Evolutionary conservation across 2,113 vertebrate genomes (phyloP).

Genomic region (Regulus satrapa): DNA sequence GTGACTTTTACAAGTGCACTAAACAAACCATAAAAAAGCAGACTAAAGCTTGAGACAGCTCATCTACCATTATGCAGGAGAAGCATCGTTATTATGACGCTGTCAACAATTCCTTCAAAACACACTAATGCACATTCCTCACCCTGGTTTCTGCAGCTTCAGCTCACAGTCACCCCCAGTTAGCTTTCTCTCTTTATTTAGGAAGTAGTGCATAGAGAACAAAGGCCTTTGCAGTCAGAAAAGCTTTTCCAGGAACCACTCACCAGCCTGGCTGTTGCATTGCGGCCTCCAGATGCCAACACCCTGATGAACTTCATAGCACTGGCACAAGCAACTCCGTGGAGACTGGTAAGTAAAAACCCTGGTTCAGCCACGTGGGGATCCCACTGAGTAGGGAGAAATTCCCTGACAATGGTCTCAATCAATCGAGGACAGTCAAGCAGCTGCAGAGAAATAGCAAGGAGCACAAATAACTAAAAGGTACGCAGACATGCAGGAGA

Average conservation of each 20-base stretch:
- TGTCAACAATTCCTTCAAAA: not conserved
- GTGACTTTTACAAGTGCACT: not conserved
- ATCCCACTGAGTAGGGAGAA: constrained; percentile 86
- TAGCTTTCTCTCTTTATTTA: not conserved
- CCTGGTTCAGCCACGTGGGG: constrained; percentile 36
- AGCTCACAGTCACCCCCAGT: not conserved
- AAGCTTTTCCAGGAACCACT: constrained; percentile 20
- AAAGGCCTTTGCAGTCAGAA: not conserved
- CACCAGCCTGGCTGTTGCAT: constrained; percentile 88
- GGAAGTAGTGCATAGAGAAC: not conserved
- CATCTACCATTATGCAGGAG: not conserved
- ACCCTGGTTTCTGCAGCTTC: not conserved
- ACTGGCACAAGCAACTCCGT: constrained; percentile 79
- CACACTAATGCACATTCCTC: not conserved
- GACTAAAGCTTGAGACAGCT: not conserved
- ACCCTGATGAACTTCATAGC: constrained; percentile 92
- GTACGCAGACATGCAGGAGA: not conserved
- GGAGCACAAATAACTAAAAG: not conserved
- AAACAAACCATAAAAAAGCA: not conserved
- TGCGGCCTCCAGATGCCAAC: constrained; percentile 86
- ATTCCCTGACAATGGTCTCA: constrained; percentile 85
- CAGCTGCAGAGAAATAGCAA: constrained; percentile 73
- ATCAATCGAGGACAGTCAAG: constrained; percentile 89
- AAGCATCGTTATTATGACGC: not conserved
- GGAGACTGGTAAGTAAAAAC: constrained; percentile 67